Evolutionary conservation across 2,888 invertebrate genomes (phyloP).

Genomic region (Brachypalpus laphriformis): DNA sequence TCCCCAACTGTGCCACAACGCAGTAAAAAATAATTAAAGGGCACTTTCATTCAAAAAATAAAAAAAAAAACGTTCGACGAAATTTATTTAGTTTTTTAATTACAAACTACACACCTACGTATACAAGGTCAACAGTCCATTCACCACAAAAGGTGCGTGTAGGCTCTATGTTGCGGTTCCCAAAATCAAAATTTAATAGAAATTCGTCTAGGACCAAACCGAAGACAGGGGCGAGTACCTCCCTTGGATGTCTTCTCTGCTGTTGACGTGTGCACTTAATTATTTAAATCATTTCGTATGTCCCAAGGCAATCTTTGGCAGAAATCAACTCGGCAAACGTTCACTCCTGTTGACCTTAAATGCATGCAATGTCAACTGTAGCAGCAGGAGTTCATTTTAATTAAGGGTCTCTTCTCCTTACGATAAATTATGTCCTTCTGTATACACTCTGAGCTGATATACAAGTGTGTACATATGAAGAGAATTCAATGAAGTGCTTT

Average conservation of each 20-base stretch:
- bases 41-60: background rate
- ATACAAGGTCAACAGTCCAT: conserved; percentile 21
- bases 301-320: conserved; percentile 25
- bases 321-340: conserved; percentile 52
- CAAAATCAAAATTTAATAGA: conserved; percentile 64
- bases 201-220: conserved; percentile 72
- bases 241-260: too few relatives aligned
- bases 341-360: conserved; percentile 25
- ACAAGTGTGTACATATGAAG: background rate
- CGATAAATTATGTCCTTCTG: conserved; percentile 45
- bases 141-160: background rate
- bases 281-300: conserved; percentile 63
- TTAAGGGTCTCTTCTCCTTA: conserved; percentile 44
- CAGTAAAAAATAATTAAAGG: background rate
- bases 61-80: too few relatives aligned
- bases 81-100: too few relatives aligned
- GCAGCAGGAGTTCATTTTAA: conserved; percentile 60
- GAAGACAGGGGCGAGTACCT: conserved; percentile 75
- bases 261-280: conserved; percentile 33
- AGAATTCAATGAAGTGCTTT: conserved; percentile 14
- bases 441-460: too few relatives aligned
- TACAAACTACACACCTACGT: background rate
- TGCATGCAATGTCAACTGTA: conserved; percentile 37
- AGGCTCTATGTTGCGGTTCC: background rate
- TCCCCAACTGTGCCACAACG: background rate